Conservation (phyloP, 2,888 invertebrate genomes). For the Caenorhabditis sinica region DNA sequence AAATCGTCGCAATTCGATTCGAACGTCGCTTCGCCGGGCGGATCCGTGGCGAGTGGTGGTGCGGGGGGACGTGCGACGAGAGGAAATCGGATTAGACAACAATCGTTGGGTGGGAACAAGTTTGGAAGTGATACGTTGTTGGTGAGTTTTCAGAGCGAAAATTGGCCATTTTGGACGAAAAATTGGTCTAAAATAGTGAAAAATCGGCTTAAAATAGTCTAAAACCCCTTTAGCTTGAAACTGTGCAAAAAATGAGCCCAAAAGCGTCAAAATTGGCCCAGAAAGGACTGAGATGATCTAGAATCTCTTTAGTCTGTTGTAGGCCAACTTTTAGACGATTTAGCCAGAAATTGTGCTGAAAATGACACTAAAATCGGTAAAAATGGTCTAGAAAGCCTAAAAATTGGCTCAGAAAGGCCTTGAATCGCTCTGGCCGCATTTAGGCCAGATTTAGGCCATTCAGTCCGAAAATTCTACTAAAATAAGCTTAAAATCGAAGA, state of each 20-base stretch:
- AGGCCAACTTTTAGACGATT: too few species aligned
- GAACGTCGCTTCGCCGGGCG: constrained; percentile 15
- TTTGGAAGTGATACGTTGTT: constrained; percentile 72
- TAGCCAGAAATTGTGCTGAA: background rate
- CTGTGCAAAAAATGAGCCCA: background rate
- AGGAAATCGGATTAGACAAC: constrained; percentile 73
- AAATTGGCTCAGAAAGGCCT: too few species aligned
- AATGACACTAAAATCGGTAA: background rate
- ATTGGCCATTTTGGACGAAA: background rate
- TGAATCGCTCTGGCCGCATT: too few species aligned
- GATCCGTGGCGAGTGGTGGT: constrained; percentile 3
- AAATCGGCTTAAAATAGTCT: background rate
- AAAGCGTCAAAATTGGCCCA: background rate
- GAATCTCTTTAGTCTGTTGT: too few species aligned
- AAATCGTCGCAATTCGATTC: constrained; percentile 54
- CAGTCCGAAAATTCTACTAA: too few species aligned
- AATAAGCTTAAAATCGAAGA: too few species aligned
- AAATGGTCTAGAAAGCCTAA: background rate
- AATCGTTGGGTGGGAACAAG: constrained; percentile 71
- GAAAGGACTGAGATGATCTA: background rate
- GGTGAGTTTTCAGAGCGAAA: constrained; percentile 53
- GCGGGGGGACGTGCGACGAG: constrained; percentile 36
- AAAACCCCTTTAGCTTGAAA: too few species aligned
- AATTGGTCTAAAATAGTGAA: background rate
- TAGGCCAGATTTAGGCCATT: too few species aligned